A percentile compares a stretch with the other conserved stretches of the same genome.
phyloP scores from a whole-genome alignment of 2,113 vertebrate species.

The Cyprinodon brontotheroides region DNA sequence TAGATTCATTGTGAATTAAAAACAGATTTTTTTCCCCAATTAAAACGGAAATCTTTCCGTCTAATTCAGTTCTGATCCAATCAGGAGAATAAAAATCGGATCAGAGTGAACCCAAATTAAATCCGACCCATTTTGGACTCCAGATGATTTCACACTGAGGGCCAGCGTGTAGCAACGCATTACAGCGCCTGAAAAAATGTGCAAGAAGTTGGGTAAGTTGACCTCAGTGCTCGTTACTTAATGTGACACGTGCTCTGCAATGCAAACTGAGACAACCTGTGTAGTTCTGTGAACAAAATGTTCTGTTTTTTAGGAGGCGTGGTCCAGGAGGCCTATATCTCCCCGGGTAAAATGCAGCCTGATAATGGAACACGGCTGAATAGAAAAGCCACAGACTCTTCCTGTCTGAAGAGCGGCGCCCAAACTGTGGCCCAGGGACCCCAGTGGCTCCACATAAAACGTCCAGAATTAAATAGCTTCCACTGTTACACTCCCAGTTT shows the following conservation, averaged over 20 bases:
- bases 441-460: constrained; percentile 10
- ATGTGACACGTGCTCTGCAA: constrained; percentile 65
- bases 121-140: background rate
- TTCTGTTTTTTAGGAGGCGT: constrained; percentile 70
- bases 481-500: background rate
- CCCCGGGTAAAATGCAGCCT: constrained; percentile 35
- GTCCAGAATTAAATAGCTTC: background rate
- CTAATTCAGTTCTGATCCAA: background rate
- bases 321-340: constrained; percentile 61
- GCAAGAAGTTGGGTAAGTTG: constrained; percentile 52
- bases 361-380: constrained; percentile 50
- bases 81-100: background rate
- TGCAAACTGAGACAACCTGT: constrained; percentile 67
- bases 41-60: background rate
- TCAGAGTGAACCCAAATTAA: background rate
- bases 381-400: constrained; percentile 33
- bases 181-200: constrained; percentile 33
- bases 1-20: too few species aligned
- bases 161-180: constrained; percentile 9
- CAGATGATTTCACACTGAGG: background rate
- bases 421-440: background rate
- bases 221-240: constrained; percentile 65
- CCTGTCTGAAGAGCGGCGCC: constrained; percentile 21
- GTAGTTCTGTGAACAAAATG: constrained; percentile 78
- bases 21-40: too few species aligned